Evolutionary conservation across 2,888 invertebrate genomes (phyloP), one percentile per base, ranked within the genome.

Genomic region (Xanthorhoe designata): DNA sequence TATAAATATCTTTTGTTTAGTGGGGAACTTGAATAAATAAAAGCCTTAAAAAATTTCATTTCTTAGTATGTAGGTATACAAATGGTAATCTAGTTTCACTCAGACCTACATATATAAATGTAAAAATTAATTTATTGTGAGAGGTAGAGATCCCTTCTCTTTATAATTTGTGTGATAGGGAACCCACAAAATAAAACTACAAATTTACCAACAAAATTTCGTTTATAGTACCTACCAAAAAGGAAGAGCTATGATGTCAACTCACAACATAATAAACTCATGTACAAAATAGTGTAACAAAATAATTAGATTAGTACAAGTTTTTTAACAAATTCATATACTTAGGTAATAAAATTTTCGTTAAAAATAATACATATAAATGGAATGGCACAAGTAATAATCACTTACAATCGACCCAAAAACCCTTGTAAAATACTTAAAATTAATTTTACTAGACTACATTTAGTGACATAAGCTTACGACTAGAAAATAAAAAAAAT

Each of bases 371-470:
- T 55, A 49, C 15, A 17, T 24, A 38, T 18, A 54, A 68, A 65
- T 68, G 65, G 68, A 69, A 73, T 75, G 71, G 63, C 65, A 75
- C 72, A 62, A 63, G 18, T 61, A 50, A 62, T 54, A 62, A 66
- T 42, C 62, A 69, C 50, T 62, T 66, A 68, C 57, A 71, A 68
- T 66, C 73, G 76, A 83, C 81, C 81, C 78, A 75, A 77, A 77
- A 75, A 64, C 61, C 81, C 79, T 76, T 81, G 73, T 71, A 77
- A 79, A 78, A 78, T 59, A 50, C 69, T 65, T 71, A 69, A 62
- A 64, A 62, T 65, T 71, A 68, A 66, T 52, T 64, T 38, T 15
- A 57, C 58, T 65, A 65, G 54, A 67, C 66, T 72, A 71, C 61
- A 60, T 64, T 67, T 35, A 59, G 42, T 51, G 49, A 53, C 54